Evolutionary conservation across 1,140 invertebrate genomes (phyloP), one percentile per base, ranked within the genome.

Genomic region (Caenorhabditis inopinata): DNA sequence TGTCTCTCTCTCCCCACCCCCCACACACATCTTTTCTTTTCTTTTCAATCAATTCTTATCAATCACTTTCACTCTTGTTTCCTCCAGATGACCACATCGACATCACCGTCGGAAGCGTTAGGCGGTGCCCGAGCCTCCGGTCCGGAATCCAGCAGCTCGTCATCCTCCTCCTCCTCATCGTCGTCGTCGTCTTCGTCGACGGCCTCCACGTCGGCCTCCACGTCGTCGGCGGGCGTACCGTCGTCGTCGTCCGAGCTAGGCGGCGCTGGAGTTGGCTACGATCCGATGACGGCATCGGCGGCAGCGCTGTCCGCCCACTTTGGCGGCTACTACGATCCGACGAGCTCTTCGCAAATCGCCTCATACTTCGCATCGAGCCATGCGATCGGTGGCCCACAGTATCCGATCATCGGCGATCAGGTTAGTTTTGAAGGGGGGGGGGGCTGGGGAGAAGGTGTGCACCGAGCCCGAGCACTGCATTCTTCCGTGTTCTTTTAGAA

Each of bases 111-210:
- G n/a, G n/a, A n/a, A 21, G 35, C 58, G 2, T 18, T 32, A 18
- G 16, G 9, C 27, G 49, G 9, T 11, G 21, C 49, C 3, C 12
- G 25, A 42, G 32, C 58, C 7, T 21, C 32, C 5, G 58, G 29
- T 68, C 58, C 58, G 32, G 53, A 62, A 35, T 68, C 49, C 9
- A n/a, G 27, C 14, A 25, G 12, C 29, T 68, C 58, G 16, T 32
- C 29, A 5, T 46, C 38, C 7, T 29, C 27, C 27, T 53, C 47
- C 1, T 73, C 47, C 2, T 5, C 68, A 1, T 27, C 78, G 42
- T 51, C 21, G 12, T 7, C 38, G 9, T 80, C 78, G 2, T 80
- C 78, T n/a, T 53, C 78, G 12, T 74, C 68, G 14, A 29, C 53
- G 1, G 49, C 68, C 5, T 25, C 45, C 62, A 45, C 45, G 6